A percentile compares a stretch with the other conserved stretches of the same genome.
These are phyloP conservation scores for Osmerus eperlanus DNA, from an alignment of 2,113 vertebrate species.

Conservation along the genomic window DNA sequence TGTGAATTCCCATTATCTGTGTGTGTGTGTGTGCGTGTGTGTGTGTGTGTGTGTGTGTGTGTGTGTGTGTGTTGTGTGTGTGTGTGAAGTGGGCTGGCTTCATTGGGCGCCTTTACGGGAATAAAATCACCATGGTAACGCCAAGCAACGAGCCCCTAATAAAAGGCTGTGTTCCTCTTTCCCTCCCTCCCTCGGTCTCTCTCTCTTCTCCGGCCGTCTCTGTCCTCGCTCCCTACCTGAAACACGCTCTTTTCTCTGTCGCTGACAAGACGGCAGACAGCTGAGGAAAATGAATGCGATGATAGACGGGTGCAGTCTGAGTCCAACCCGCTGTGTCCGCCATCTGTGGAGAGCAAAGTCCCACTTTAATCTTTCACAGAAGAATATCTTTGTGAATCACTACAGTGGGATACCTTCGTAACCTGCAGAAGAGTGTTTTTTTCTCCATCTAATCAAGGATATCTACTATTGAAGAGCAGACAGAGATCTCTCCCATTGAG, in stretches of 20 bases:
- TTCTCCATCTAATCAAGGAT: not conserved
- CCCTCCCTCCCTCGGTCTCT: conserved; percentile 36
- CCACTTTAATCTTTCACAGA: not conserved
- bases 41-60: too few relatives aligned
- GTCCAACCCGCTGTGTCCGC: not conserved
- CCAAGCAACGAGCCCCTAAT: conserved; percentile 54
- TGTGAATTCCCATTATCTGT: too few relatives aligned
- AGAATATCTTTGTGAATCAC: conserved; percentile 1
- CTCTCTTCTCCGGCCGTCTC: not conserved
- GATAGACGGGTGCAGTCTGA: too few relatives aligned
- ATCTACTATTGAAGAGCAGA: not conserved
- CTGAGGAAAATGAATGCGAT: not conserved
- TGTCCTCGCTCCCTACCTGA: conserved; percentile 1
- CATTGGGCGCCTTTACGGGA: conserved; percentile 22
- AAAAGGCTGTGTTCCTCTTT: conserved; percentile 32
- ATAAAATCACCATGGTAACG: conserved; percentile 59
- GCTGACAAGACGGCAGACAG: not conserved
- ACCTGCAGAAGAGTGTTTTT: not conserved
- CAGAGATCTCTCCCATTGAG: not conserved
- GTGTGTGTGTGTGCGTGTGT: too few relatives aligned
- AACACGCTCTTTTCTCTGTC: not conserved
- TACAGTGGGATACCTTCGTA: conserved; percentile 9
- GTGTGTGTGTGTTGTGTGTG: conserved; percentile 6
- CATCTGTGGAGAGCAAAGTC: too few relatives aligned
- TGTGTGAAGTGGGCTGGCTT: conserved; percentile 15